phyloP scores from a whole-genome alignment of 2,797 vertebrate species.

The Meriones psammophilus region DNA sequence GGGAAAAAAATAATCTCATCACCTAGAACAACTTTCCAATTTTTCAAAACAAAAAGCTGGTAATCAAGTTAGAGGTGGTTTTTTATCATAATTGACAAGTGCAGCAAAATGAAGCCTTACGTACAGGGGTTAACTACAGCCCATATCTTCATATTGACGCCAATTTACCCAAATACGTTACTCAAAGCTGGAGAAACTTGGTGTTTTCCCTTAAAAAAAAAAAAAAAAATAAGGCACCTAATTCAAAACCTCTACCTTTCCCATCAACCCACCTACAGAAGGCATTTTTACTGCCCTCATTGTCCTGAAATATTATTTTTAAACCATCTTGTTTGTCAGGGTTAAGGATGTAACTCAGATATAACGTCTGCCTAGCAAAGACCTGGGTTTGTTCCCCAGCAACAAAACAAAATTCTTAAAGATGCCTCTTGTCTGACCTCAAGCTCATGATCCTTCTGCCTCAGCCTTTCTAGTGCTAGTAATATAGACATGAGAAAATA shows the following conservation, averaged over 20 bases:
- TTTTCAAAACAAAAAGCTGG: constrained; percentile 25
- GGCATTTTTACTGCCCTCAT: background rate
- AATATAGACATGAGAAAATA: background rate
- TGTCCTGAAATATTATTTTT: background rate
- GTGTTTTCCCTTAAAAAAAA: background rate
- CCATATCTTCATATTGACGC: background rate
- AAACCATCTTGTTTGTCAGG: background rate
- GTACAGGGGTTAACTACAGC: background rate
- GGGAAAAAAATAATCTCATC: background rate
- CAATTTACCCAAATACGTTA: background rate
- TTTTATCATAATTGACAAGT: constrained; percentile 51
- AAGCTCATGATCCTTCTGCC: background rate
- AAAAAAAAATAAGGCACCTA: background rate
- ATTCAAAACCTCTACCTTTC: constrained; percentile 1
- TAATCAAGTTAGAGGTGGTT: background rate
- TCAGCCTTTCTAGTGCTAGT: background rate
- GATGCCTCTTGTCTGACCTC: background rate
- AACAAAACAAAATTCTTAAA: background rate
- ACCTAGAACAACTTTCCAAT: background rate
- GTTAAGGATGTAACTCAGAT: background rate
- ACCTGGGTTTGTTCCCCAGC: background rate
- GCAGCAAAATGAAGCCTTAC: constrained; percentile 19
- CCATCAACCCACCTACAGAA: background rate
- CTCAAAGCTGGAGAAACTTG: constrained; percentile 7
- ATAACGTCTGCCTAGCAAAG: background rate